These are phyloP conservation scores for Lophius americanus DNA, from an alignment of 2,797 vertebrate genomes.

Conservation along the genomic window DNA sequence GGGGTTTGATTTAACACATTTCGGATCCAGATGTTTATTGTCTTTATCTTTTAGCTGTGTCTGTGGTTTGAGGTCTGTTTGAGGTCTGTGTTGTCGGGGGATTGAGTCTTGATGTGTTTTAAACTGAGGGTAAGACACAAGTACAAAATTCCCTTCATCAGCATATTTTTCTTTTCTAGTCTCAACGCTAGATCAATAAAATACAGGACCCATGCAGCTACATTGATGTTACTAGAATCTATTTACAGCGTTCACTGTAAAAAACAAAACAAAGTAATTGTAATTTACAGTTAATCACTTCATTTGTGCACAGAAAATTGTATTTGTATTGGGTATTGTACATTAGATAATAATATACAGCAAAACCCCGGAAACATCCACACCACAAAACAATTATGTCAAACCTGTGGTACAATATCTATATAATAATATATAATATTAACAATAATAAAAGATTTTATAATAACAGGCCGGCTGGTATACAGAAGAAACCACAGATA, in stretches of 20 bases:
- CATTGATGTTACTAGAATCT: not conserved
- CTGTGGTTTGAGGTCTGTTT: conserved; percentile 2
- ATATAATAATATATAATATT: too few relatives aligned
- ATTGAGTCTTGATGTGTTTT: not conserved
- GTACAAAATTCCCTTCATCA: not conserved
- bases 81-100: conserved; percentile 19
- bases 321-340: too few relatives aligned
- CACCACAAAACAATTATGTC: too few relatives aligned
- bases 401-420: too few relatives aligned
- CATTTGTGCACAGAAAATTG: too few relatives aligned
- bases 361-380: too few relatives aligned
- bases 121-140: not conserved
- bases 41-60: conserved; percentile 1
- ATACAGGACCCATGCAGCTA: not conserved
- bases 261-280: too few relatives aligned
- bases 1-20: conserved; percentile 12
- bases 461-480: too few relatives aligned
- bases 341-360: too few relatives aligned
- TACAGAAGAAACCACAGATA: too few relatives aligned
- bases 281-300: too few relatives aligned
- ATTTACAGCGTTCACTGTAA: not conserved
- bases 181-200: not conserved
- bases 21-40: not conserved
- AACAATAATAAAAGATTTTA: too few relatives aligned
- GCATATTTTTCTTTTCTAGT: not conserved